These are phyloP conservation scores for Tachyglossus aculeatus DNA, from an alignment of 2,797 vertebrate genomes.

Conservation along the genomic window DNA sequence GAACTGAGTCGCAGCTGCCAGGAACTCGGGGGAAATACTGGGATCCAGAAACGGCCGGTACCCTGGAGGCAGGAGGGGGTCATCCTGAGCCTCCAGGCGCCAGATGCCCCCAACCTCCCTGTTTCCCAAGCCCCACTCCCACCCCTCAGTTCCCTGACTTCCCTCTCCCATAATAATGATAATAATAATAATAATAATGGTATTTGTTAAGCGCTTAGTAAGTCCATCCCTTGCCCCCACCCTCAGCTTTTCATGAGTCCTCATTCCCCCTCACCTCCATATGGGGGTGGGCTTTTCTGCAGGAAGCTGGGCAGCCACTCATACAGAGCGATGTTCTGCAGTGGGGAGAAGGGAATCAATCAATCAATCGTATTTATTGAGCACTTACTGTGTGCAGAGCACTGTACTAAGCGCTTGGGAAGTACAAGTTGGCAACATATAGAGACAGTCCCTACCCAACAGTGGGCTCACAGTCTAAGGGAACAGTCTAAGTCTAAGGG, in stretches of 20 bases:
- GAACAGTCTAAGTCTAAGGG: too few relatives aligned
- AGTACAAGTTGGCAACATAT: too few relatives aligned
- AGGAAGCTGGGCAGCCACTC: constrained; percentile 89
- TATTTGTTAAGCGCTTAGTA: too few relatives aligned
- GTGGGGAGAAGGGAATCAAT: not conserved
- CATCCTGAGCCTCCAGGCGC: accelerated
- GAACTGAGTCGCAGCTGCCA: constrained; percentile 79
- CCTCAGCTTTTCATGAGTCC: not conserved
- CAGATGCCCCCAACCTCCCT: accelerated
- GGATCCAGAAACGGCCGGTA: constrained; percentile 91
- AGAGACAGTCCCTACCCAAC: too few relatives aligned
- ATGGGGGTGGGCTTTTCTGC: constrained; percentile 66
- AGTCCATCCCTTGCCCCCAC: not conserved
- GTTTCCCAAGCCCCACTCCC: not conserved
- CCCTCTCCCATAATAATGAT: not conserved
- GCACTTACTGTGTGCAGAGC: too few relatives aligned
- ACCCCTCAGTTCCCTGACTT: not conserved
- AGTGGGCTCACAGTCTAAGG: too few relatives aligned
- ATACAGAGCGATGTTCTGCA: constrained; percentile 88
- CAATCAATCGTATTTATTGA: too few relatives aligned
- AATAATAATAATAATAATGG: too few relatives aligned
- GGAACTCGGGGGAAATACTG: constrained; percentile 88
- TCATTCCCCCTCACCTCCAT: constrained; percentile 78
- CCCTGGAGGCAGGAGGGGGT: constrained; percentile 65
- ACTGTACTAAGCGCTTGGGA: too few relatives aligned